Evolutionary conservation across 2,888 invertebrate species (phyloP).

Genomic region (Spatulosminthurus flaviceps): DNA sequence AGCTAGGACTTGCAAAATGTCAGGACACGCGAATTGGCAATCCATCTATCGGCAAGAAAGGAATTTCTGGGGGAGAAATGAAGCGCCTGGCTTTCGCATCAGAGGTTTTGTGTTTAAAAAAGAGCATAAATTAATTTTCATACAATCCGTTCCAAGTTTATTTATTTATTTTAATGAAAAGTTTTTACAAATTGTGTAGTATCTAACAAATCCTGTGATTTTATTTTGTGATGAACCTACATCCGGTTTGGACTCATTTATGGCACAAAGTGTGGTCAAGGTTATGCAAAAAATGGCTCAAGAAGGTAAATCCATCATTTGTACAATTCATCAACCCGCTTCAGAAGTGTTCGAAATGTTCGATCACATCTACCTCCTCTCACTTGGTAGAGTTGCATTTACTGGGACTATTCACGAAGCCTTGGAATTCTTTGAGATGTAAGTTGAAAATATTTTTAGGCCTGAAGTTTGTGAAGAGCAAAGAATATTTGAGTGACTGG

Average conservation of each 20-base stretch:
- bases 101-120: neutral
- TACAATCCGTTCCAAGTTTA: too few relatives aligned
- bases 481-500: too few relatives aligned
- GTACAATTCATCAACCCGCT: conserved; percentile 76
- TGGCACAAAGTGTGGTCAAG: conserved; percentile 73
- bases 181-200: too few relatives aligned
- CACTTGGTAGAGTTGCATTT: conserved; percentile 87
- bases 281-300: conserved; percentile 70
- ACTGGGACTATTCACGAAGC: conserved; percentile 46
- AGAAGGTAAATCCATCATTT: conserved; percentile 79
- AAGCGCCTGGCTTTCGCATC: conserved; percentile 19
- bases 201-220: too few relatives aligned
- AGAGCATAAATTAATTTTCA: too few relatives aligned
- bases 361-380: conserved; percentile 84
- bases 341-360: conserved; percentile 90
- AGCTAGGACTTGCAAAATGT: conserved; percentile 56
- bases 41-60: neutral
- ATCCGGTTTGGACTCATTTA: conserved; percentile 21
- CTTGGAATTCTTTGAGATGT: conserved; percentile 50
- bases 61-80: neutral
- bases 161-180: too few relatives aligned
- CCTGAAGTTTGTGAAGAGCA: too few relatives aligned
- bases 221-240: conserved; percentile 89
- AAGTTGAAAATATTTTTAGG: too few relatives aligned
- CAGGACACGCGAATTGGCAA: neutral